These are phyloP conservation scores for Synanthedon andrenaeformis DNA, from an alignment of 2,888 invertebrate genomes.

Conservation along the genomic window DNA sequence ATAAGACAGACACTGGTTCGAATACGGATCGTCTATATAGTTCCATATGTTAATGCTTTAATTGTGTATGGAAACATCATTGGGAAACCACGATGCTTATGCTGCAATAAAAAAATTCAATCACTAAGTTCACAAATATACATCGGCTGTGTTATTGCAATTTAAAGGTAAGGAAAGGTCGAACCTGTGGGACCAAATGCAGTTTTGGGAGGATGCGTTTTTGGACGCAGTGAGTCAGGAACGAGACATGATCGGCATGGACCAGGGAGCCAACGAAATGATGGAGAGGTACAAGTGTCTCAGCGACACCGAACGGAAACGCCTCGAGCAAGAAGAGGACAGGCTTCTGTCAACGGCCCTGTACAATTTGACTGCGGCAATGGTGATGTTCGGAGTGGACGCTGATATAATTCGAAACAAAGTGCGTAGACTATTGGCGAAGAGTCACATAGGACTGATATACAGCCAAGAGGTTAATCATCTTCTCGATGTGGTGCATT, in stretches of 20 bases:
- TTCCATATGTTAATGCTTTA: too few relatives aligned
- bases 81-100: too few relatives aligned
- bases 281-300: slow-evolving; percentile 97
- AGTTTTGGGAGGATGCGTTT: slow-evolving; percentile 99
- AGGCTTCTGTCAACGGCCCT: slow-evolving; percentile 93
- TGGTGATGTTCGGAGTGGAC: slow-evolving; percentile 92
- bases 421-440: slow-evolving; percentile 91
- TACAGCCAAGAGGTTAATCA: slow-evolving; percentile 98
- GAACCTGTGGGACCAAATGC: slow-evolving; percentile 97
- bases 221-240: slow-evolving; percentile 98
- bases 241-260: slow-evolving; percentile 99
- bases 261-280: slow-evolving; percentile 98
- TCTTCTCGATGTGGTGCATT: slow-evolving; percentile 92
- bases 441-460: slow-evolving; percentile 97
- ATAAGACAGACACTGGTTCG: neutral
- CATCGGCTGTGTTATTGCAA: neutral
- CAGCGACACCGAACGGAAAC: slow-evolving; percentile 92
- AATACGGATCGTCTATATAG: too few relatives aligned
- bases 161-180: slow-evolving; percentile 80
- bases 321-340: slow-evolving; percentile 98
- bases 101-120: too few relatives aligned
- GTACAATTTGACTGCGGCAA: slow-evolving; percentile 95
- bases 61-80: too few relatives aligned
- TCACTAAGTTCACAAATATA: too few relatives aligned
- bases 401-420: slow-evolving; percentile 88